Evolutionary conservation across 2,888 invertebrate species (phyloP).

Genomic region (Oscheius myriophilus): DNA sequence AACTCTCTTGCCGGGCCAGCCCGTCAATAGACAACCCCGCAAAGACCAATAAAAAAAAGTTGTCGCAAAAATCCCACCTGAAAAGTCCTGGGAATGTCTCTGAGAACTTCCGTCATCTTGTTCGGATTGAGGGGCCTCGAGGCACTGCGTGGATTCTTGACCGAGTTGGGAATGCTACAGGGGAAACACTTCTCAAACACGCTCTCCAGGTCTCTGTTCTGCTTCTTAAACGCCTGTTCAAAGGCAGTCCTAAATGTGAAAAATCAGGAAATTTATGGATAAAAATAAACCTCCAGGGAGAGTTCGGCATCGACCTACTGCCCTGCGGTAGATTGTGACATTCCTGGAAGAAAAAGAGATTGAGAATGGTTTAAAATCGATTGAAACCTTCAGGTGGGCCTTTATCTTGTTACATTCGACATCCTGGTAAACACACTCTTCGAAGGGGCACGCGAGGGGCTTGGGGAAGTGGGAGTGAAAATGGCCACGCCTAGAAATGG

Average conservation of each 20-base stretch:
- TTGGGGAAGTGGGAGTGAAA: too few species aligned
- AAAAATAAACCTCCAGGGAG: background rate
- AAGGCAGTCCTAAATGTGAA: background rate
- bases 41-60: too few species aligned
- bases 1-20: too few species aligned
- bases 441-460: too few species aligned
- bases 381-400: slow-evolving; percentile 5
- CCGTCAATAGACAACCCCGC: too few species aligned
- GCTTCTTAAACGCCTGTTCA: background rate
- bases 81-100: too few species aligned
- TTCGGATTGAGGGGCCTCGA: too few species aligned
- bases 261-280: background rate
- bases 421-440: too few species aligned
- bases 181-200: slow-evolving; percentile 10
- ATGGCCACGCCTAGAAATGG: too few species aligned
- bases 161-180: background rate
- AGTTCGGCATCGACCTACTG: background rate
- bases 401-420: background rate
- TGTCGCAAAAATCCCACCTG: too few species aligned
- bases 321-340: background rate
- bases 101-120: too few species aligned
- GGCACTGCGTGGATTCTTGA: too few species aligned
- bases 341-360: background rate
- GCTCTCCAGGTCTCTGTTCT: background rate
- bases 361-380: background rate